Base-by-base conservation (phyloP, 1,140 invertebrate genomes). In the Zaprionus camerounensis region DNA sequence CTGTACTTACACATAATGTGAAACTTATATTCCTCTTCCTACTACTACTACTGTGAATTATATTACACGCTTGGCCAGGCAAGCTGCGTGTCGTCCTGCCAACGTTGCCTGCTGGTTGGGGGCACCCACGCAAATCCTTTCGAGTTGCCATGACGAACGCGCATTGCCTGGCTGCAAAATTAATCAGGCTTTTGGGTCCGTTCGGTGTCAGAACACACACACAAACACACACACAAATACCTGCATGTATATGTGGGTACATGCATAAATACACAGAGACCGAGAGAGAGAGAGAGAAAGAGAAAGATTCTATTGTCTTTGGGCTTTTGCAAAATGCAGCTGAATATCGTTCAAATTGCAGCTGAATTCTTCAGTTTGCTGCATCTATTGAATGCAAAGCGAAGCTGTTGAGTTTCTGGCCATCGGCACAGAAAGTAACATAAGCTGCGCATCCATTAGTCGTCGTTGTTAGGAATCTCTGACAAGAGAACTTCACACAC, bases 91-190 rank as follows among this genome's bases (percentile, higher is more conserved):
- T 34, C 46, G 64, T 62, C 67, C 63, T 66, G 53, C 51, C 70
- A 64, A 51, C 36, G 36, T 15, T 38, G 36, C 36, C 2, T 46
- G 24, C 22, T 65, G 62, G 22, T 55, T 56, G 13, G 15, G 58
- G 65, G 38, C 71, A 62, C 28, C 49, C 57, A 74, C 65, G 55
- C 44, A 73, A 69, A 56, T 75, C 72, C 72, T 71, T 64, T 46
- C 49, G 7, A 24, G 53, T 71, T 70, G 51, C 58, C 53, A 72
- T 67, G 71, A 53, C 63, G 44, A 31, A 34, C 55, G 56, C 55
- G 46, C 46, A 24, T 24, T 51, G 17, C 49, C 31, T 46, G 36
- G 62, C 61, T 66, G 61, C 41, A 49, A 61, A 76, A 76, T 71
- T 71, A 71, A 71, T 76, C 73, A 65, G 69, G 46, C 38, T 58